phyloP scores from a whole-genome alignment of 1,140 invertebrate genomes.

The Drosophila grimshawi region DNA sequence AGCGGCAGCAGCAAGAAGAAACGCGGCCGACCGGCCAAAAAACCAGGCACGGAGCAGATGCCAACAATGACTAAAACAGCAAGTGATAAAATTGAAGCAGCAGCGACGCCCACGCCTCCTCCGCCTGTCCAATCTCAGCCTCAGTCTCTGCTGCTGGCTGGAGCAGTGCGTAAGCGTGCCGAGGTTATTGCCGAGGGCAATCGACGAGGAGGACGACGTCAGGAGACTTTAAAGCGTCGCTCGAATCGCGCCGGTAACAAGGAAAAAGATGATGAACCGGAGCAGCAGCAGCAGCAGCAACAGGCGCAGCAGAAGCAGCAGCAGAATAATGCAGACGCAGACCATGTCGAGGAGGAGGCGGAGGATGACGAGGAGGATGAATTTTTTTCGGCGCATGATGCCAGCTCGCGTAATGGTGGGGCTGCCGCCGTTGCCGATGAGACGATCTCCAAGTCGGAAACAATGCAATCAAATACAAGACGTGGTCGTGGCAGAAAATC shows the following conservation, averaged over 20 bases:
- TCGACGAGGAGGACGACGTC: constrained; percentile 58
- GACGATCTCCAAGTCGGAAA: constrained; percentile 52
- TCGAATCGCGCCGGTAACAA: constrained; percentile 66
- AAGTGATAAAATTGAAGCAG: constrained; percentile 66
- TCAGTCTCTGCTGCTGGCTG: constrained; percentile 82
- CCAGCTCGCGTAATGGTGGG: constrained; percentile 62
- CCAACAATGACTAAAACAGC: constrained; percentile 31
- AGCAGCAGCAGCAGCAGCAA: constrained; percentile 30
- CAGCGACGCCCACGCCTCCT: neutral
- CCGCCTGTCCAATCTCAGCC: constrained; percentile 2
- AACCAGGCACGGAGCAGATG: constrained; percentile 13
- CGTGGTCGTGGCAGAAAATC: constrained; percentile 56
- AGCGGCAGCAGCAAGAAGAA: constrained; percentile 61
- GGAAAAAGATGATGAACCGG: constrained; percentile 53
- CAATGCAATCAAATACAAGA: constrained; percentile 35
- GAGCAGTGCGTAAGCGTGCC: constrained; percentile 86
- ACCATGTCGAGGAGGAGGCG: constrained; percentile 33
- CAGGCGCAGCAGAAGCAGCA: constrained; percentile 1
- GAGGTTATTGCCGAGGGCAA: constrained; percentile 79
- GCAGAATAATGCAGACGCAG: neutral
- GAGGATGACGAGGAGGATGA: constrained; percentile 72
- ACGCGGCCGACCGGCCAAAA: constrained; percentile 65
- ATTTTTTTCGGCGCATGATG: constrained; percentile 75
- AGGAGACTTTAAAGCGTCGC: constrained; percentile 62
- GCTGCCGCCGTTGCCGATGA: constrained; percentile 41